Evolutionary conservation across 2,797 vertebrate species (phyloP).

Genomic region (Pangasius mekongensis): DNA sequence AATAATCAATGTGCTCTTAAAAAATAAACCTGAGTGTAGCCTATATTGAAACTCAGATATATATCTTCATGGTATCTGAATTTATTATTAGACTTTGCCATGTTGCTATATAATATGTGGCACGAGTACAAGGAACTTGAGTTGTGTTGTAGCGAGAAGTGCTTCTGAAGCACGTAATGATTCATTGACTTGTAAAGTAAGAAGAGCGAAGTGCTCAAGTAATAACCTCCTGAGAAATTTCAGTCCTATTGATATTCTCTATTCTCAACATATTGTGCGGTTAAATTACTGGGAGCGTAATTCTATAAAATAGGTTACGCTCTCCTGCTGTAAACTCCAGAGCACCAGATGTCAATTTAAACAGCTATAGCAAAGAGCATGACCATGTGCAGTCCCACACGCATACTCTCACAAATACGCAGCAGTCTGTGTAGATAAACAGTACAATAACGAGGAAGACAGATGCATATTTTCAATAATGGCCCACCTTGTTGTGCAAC

Average conservation of each 20-base stretch:
- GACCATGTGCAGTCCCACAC: not conserved
- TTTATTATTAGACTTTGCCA: not conserved
- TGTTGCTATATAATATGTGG: not conserved
- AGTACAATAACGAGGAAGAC: slow-evolving; percentile 1
- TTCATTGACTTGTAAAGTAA: slow-evolving; percentile 38
- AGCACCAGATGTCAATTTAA: slow-evolving; percentile 18
- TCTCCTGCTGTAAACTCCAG: slow-evolving; percentile 10
- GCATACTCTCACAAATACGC: not conserved
- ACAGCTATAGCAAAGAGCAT: slow-evolving; percentile 7
- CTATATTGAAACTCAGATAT: not conserved
- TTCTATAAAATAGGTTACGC: slow-evolving; percentile 13
- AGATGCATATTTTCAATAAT: not conserved
- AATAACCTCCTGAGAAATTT: slow-evolving; percentile 1
- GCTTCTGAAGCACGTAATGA: slow-evolving; percentile 27
- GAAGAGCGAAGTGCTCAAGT: slow-evolving; percentile 34
- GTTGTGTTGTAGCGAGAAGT: not conserved
- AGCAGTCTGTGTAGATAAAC: slow-evolving; percentile 8
- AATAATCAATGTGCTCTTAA: not conserved
- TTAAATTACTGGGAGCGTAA: slow-evolving; percentile 39
- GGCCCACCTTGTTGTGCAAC: not conserved
- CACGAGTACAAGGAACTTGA: not conserved
- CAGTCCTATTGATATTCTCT: slow-evolving; percentile 35
- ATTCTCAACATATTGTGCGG: slow-evolving; percentile 32
- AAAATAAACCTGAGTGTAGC: not conserved
- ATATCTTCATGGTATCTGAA: not conserved